A percentile compares a stretch with the other conserved stretches of the same genome.
Evolutionary conservation across 2,888 invertebrate species (phyloP).

Genomic region (Julus scandinavius): DNA sequence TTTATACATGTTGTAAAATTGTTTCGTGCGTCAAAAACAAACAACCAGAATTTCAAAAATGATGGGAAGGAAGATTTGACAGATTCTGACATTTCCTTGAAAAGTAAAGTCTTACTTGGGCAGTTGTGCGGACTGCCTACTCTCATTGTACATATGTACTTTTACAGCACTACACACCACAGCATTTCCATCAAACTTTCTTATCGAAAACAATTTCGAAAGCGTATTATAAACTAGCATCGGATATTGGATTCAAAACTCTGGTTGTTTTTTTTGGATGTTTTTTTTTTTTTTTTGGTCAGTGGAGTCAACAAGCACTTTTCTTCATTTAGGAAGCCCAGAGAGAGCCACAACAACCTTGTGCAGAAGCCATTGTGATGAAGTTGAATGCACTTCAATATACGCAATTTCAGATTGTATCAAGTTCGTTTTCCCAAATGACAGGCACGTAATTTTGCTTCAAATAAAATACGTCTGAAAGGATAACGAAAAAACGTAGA

Average conservation of each 20-base stretch:
- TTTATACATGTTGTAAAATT: no score
- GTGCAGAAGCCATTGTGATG: neutral
- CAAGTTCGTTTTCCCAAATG: slow-evolving; percentile 30
- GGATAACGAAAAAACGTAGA: neutral
- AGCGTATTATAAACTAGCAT: neutral
- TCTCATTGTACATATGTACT: no score
- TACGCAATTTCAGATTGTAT: slow-evolving; percentile 34
- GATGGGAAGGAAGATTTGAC: neutral
- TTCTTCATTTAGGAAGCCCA: neutral
- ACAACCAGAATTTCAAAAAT: neutral
- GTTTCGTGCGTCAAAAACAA: no score
- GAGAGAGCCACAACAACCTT: neutral
- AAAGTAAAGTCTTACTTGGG: neutral
- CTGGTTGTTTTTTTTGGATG: neutral
- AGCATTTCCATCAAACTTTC: neutral
- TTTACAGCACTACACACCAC: no score
- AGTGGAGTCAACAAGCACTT: slow-evolving; percentile 33
- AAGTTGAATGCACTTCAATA: slow-evolving; percentile 41
- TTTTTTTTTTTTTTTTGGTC: neutral
- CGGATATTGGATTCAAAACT: neutral
- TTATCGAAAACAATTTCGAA: slow-evolving; percentile 7
- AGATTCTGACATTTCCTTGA: neutral
- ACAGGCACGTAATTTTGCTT: slow-evolving; percentile 6
- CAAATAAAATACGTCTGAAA: neutral
- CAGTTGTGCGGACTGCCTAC: no score